Percentiles rank a stretch among this genome's conserved stretches.
Conservation (phyloP, 2,113 vertebrate species). For the Clinocottus analis region DNA sequence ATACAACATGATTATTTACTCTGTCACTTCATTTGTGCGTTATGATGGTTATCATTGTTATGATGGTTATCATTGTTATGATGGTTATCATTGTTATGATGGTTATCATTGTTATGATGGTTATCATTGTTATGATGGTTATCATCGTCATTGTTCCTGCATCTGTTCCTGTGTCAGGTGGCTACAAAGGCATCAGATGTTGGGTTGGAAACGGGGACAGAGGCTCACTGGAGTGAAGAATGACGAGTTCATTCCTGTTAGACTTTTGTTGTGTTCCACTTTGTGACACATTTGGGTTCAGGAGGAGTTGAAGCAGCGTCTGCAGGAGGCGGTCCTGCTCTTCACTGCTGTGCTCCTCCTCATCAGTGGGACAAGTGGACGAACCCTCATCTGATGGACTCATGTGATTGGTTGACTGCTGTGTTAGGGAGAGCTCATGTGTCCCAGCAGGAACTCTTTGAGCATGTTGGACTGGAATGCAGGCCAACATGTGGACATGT, state of each 20-base stretch:
- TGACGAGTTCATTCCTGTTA: slow-evolving; percentile 3
- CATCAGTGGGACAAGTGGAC: slow-evolving; percentile 33
- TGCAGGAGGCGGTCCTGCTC: slow-evolving; percentile 2
- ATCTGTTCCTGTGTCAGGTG: background rate
- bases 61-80: no score
- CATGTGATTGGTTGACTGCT: slow-evolving; percentile 31
- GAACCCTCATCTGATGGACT: slow-evolving; percentile 13
- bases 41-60: no score
- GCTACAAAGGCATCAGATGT: background rate
- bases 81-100: no score
- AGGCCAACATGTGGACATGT: background rate
- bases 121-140: no score
- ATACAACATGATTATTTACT: no score
- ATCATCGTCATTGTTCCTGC: no score
- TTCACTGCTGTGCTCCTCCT: slow-evolving; percentile 7
- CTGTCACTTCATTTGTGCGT: no score
- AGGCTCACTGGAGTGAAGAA: background rate
- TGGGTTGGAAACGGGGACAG: slow-evolving; percentile 22
- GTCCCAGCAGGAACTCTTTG: slow-evolving; percentile 25
- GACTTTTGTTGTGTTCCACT: background rate
- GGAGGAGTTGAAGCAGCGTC: slow-evolving; percentile 28
- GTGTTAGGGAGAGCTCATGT: slow-evolving; percentile 46
- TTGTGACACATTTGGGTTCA: slow-evolving; percentile 29
- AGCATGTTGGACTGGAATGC: slow-evolving; percentile 4
- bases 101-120: no score